Percentiles rank a stretch among this genome's conserved stretches.
phyloP scores from a whole-genome alignment of 1,140 invertebrate genomes.

The Caenorhabditis remanei region DNA sequence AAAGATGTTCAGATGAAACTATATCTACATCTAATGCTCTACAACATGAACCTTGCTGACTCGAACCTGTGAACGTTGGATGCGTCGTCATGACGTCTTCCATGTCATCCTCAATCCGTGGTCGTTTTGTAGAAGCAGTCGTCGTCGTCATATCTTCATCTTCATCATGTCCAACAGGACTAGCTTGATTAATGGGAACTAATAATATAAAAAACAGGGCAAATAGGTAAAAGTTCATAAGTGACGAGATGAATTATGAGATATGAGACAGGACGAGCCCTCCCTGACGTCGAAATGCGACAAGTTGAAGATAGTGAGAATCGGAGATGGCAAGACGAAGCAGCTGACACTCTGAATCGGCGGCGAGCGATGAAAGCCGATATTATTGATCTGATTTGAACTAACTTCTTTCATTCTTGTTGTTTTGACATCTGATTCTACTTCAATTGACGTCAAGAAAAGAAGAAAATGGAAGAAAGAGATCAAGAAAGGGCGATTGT shows the following conservation, averaged over 20 bases:
- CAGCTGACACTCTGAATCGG: slow-evolving; percentile 24
- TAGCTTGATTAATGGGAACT: background rate
- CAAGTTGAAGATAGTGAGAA: background rate
- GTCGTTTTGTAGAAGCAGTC: background rate
- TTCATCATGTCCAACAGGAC: background rate
- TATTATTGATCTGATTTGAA: slow-evolving; percentile 50
- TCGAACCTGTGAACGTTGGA: slow-evolving; percentile 51
- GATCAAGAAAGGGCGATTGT: background rate
- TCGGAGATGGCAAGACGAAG: background rate
- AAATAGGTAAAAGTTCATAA: slow-evolving; percentile 43
- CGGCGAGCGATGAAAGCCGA: slow-evolving; percentile 7
- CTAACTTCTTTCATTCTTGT: background rate
- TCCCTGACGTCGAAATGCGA: slow-evolving; percentile 29
- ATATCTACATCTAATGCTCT: slow-evolving; percentile 17
- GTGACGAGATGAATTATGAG: slow-evolving; percentile 42
- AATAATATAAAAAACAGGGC: background rate
- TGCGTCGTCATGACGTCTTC: background rate
- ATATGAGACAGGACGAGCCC: background rate
- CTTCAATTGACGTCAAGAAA: background rate
- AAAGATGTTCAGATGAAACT: background rate
- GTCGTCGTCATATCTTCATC: background rate
- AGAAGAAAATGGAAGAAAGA: background rate
- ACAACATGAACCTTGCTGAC: slow-evolving; percentile 28
- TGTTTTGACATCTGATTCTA: slow-evolving; percentile 36
- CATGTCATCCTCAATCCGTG: background rate